phyloP scores from a whole-genome alignment of 2,113 vertebrate species.

The Tragelaphus strepsiceros region DNA sequence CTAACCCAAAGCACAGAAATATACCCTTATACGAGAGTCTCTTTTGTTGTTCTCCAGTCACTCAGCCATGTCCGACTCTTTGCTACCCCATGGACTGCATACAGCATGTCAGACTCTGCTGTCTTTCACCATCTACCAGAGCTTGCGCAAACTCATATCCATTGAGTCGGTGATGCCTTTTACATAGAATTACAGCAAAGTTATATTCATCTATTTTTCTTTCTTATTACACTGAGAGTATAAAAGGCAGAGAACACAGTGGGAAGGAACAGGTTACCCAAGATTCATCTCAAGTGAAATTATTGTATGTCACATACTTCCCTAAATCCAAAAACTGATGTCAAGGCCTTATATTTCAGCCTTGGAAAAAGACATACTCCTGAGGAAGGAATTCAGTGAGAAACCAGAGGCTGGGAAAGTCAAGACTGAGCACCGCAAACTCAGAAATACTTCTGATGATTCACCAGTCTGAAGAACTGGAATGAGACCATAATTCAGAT shows the following conservation, averaged over 20 bases:
- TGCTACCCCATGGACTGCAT: neutral
- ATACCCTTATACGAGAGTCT: accelerated
- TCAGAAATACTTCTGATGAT: neutral
- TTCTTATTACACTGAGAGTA: neutral
- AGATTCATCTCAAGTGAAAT: neutral
- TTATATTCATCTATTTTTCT: neutral
- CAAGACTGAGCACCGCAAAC: neutral
- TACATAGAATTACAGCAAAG: neutral
- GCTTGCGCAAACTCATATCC: neutral
- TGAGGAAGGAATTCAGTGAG: neutral
- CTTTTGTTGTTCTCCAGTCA: neutral
- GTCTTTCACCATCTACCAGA: neutral
- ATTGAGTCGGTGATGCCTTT: neutral
- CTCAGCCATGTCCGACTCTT: neutral
- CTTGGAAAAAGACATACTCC: neutral
- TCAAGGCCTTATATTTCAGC: neutral
- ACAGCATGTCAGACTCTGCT: neutral
- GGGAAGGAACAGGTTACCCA: neutral
- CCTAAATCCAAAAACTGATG: neutral
- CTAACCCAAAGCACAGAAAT: neutral
- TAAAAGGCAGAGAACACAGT: neutral
- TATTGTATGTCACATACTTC: neutral
- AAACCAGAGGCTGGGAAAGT: neutral
- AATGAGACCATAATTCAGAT: neutral
- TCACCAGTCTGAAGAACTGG: neutral